Conservation (phyloP, 2,113 vertebrate genomes). For the Callorhinus ursinus region DNA sequence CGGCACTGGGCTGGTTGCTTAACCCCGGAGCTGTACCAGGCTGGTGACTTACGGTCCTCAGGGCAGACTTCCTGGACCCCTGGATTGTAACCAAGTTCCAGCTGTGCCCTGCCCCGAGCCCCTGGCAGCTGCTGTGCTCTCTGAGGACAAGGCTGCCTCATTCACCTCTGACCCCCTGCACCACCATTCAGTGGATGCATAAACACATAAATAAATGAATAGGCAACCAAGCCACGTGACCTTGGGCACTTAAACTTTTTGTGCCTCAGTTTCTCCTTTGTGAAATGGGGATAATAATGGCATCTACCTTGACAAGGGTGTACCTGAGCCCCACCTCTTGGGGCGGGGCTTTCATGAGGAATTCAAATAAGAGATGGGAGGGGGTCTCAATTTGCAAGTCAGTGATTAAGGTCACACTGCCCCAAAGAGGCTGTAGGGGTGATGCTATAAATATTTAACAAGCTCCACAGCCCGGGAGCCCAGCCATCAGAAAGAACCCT, state of each 20-base stretch:
- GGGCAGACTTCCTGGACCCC: not conserved
- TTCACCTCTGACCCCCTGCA: not conserved
- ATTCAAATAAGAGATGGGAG: not conserved
- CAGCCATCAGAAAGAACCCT: accelerated
- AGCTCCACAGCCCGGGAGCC: accelerated
- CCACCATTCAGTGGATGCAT: accelerated
- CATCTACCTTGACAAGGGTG: not conserved
- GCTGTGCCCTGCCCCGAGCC: not conserved
- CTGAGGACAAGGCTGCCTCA: accelerated
- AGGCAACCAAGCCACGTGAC: not conserved
- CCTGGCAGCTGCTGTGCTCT: not conserved
- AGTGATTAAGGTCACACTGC: not conserved
- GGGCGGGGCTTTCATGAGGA: not conserved
- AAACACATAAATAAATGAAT: not conserved
- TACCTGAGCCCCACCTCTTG: not conserved
- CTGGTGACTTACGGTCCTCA: not conserved
- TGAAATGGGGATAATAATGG: not conserved
- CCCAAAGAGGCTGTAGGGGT: not conserved
- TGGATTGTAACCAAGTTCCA: not conserved
- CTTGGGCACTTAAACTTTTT: not conserved
- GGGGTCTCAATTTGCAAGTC: not conserved
- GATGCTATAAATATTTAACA: not conserved
- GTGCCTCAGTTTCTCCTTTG: not conserved
- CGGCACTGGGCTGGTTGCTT: not conserved
- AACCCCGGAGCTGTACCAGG: not conserved